These are phyloP conservation scores for Lobophora halterata DNA, from an alignment of 2,888 invertebrate species.

Conservation along the genomic window DNA sequence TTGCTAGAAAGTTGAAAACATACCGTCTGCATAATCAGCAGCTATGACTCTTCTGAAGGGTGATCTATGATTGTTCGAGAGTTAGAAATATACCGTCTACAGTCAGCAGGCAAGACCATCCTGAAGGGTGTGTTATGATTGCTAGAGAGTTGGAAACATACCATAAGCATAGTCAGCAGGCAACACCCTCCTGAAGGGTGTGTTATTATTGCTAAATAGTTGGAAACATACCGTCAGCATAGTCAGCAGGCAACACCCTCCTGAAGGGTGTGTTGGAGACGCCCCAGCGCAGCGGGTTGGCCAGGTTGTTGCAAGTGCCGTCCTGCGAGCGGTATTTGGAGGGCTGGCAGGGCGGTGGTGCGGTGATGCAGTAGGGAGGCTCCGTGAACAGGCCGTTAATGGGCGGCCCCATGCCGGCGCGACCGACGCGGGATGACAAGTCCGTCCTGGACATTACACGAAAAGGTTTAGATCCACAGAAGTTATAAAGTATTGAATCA, in stretches of 20 bases:
- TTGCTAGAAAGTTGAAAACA: too few species aligned
- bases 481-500: too few species aligned
- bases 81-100: too few species aligned
- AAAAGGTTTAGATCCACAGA: background rate
- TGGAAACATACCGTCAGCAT: slow-evolving; percentile 83
- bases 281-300: slow-evolving; percentile 84
- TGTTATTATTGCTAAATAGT: slow-evolving; percentile 68
- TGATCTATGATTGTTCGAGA: too few species aligned
- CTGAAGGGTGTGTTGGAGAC: slow-evolving; percentile 87
- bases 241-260: slow-evolving; percentile 86
- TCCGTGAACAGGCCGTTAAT: slow-evolving; percentile 54
- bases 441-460: slow-evolving; percentile 46
- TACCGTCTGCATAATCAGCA: too few species aligned
- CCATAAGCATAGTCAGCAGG: too few species aligned
- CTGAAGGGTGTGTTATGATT: too few species aligned
- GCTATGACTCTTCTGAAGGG: too few species aligned
- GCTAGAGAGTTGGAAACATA: too few species aligned
- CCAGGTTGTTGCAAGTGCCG: slow-evolving; percentile 89
- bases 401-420: slow-evolving; percentile 57
- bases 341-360: slow-evolving; percentile 56
- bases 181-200: slow-evolving; percentile 87
- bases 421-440: slow-evolving; percentile 39
- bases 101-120: too few species aligned
- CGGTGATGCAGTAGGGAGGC: slow-evolving; percentile 52
- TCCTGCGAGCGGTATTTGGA: slow-evolving; percentile 84